These are phyloP conservation scores for Polypedilum pembai DNA, from an alignment of 1,140 invertebrate genomes.

Conservation along the genomic window DNA sequence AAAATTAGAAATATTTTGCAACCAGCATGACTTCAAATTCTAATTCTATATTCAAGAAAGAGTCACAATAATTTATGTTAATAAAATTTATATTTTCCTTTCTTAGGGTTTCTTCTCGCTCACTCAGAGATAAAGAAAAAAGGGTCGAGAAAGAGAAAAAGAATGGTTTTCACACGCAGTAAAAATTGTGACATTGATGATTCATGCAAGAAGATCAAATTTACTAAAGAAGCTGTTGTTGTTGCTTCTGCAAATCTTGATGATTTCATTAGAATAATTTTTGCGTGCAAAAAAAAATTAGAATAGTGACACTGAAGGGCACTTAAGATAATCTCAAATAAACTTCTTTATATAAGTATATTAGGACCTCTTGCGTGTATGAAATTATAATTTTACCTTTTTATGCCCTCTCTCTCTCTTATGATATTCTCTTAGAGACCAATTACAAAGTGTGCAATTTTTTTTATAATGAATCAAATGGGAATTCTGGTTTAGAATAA, in stretches of 20 bases:
- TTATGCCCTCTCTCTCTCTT: neutral
- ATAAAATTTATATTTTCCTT: constrained; percentile 8
- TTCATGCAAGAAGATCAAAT: neutral
- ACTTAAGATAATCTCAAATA: neutral
- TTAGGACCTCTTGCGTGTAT: neutral
- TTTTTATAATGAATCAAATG: neutral
- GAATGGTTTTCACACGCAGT: constrained; percentile 4
- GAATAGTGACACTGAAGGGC: neutral
- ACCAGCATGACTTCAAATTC: neutral
- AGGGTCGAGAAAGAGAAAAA: neutral
- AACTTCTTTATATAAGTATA: too few species aligned
- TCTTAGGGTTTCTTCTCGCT: neutral
- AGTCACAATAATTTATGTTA: constrained; percentile 1
- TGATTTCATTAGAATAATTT: neutral
- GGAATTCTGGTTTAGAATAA: too few species aligned
- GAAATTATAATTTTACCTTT: neutral
- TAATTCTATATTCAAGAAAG: neutral
- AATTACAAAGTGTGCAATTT: constrained; percentile 18
- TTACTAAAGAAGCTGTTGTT: neutral
- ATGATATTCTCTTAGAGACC: neutral
- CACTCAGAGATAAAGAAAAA: neutral
- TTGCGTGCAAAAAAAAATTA: neutral
- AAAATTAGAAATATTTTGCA: neutral
- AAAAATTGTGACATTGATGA: constrained; percentile 14
- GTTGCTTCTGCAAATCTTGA: neutral